phyloP scores from a whole-genome alignment of 2,888 invertebrate genomes.

The Protophormia terraenovae region DNA sequence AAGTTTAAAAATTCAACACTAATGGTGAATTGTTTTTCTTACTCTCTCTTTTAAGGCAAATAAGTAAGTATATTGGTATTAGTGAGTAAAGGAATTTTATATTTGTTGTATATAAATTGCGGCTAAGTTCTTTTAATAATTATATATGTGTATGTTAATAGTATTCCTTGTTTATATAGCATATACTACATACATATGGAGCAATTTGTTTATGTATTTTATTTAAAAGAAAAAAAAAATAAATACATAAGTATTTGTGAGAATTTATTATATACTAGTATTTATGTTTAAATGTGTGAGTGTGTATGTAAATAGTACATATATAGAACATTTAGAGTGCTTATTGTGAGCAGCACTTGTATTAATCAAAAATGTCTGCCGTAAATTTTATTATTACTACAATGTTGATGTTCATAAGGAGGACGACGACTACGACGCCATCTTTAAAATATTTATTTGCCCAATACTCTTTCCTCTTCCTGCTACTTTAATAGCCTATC shows the following conservation, averaged over 20 bases:
- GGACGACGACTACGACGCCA: conserved; percentile 50
- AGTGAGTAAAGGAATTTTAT: conserved; percentile 15
- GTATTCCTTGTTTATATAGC: too few relatives aligned
- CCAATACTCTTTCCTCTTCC: conserved; percentile 19
- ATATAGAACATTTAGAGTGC: conserved; percentile 41
- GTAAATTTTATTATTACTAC: conserved; percentile 79
- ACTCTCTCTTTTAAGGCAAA: conserved; percentile 11
- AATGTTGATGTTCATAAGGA: conserved; percentile 68
- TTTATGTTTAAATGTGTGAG: background rate
- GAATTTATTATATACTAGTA: background rate
- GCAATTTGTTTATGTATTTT: too few relatives aligned
- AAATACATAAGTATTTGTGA: background rate
- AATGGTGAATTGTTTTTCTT: conserved; percentile 53
- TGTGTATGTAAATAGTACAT: background rate
- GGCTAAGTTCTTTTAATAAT: background rate
- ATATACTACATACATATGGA: too few relatives aligned
- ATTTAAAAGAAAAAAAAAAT: too few relatives aligned
- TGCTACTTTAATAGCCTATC: background rate
- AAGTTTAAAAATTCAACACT: conserved; percentile 40
- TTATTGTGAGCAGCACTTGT: conserved; percentile 65
- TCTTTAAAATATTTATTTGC: conserved; percentile 60
- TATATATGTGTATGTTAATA: too few relatives aligned
- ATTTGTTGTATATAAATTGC: background rate
- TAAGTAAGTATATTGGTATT: background rate
- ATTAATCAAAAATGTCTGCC: conserved; percentile 80